Percentiles rank a stretch among this genome's conserved stretches.
Evolutionary conservation across 2,113 vertebrate genomes (phyloP).

Genomic region (Macquaria australasica): DNA sequence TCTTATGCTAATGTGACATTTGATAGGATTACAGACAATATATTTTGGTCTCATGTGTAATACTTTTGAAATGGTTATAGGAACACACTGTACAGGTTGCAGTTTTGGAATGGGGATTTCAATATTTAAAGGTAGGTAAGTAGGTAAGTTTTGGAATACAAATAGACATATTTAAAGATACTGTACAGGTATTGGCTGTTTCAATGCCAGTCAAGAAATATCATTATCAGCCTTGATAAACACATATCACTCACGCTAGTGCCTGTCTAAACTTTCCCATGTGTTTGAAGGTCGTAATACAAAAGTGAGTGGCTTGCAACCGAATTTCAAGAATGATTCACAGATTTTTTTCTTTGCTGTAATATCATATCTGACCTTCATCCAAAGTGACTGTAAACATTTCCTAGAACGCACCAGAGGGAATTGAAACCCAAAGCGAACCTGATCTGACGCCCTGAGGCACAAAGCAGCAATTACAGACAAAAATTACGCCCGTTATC

Average conservation of each 20-base stretch:
- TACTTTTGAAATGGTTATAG: not conserved
- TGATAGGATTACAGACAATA: too few relatives aligned
- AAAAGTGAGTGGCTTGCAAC: not conserved
- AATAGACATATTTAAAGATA: not conserved
- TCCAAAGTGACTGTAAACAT: slow-evolving; percentile 16
- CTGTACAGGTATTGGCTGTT: not conserved
- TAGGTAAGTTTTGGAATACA: not conserved
- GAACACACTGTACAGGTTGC: not conserved
- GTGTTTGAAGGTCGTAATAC: not conserved
- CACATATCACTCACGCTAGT: not conserved
- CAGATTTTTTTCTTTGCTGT: not conserved
- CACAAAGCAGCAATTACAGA: slow-evolving; percentile 24
- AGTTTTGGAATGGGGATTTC: not conserved
- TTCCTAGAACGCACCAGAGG: slow-evolving; percentile 15
- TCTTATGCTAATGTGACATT: too few relatives aligned
- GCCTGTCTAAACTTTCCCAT: not conserved
- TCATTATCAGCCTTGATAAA: not conserved
- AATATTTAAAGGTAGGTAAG: not conserved
- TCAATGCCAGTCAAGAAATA: not conserved
- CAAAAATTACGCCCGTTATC: slow-evolving; percentile 33
- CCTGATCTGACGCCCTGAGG: slow-evolving; percentile 30
- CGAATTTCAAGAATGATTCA: not conserved
- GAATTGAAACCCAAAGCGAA: slow-evolving; percentile 17
- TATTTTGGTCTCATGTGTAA: not conserved
- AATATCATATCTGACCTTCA: slow-evolving; percentile 28